These are phyloP conservation scores for Heliopora coerulea DNA, from an alignment of 92 coral and sea anemone species.

Conservation along the genomic window DNA sequence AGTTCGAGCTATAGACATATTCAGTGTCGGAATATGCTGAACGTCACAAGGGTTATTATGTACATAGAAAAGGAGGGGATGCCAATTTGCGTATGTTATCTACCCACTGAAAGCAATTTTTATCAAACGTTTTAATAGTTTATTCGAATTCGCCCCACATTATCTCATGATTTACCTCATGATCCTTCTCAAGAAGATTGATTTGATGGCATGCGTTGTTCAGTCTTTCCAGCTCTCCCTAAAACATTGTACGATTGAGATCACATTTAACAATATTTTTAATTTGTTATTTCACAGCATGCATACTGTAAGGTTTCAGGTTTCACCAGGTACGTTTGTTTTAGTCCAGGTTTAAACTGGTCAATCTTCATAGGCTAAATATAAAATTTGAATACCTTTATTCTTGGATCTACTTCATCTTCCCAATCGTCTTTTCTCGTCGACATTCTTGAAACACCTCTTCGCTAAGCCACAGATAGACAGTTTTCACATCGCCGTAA, in stretches of 20 bases:
- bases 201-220: constrained; percentile 85
- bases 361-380: background rate
- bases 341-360: too few species aligned
- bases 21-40: too few species aligned
- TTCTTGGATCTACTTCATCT: constrained; percentile 84
- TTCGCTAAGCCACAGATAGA: background rate
- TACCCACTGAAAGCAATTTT: too few species aligned
- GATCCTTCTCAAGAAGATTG: constrained; percentile 85
- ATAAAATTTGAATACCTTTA: constrained; percentile 57
- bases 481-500: background rate
- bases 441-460: background rate
- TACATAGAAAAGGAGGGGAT: too few species aligned
- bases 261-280: background rate
- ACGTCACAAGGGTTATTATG: too few species aligned
- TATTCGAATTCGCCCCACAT: too few species aligned
- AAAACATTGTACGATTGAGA: background rate
- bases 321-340: background rate
- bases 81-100: too few species aligned
- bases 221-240: constrained; percentile 89
- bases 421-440: constrained; percentile 62
- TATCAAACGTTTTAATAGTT: too few species aligned
- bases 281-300: background rate
- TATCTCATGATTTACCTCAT: constrained; percentile 68
- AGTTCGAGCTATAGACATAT: too few species aligned
- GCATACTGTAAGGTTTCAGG: constrained; percentile 15